Conservation (phyloP, 2,797 vertebrate species). For the Urocyon cinereoargenteus region DNA sequence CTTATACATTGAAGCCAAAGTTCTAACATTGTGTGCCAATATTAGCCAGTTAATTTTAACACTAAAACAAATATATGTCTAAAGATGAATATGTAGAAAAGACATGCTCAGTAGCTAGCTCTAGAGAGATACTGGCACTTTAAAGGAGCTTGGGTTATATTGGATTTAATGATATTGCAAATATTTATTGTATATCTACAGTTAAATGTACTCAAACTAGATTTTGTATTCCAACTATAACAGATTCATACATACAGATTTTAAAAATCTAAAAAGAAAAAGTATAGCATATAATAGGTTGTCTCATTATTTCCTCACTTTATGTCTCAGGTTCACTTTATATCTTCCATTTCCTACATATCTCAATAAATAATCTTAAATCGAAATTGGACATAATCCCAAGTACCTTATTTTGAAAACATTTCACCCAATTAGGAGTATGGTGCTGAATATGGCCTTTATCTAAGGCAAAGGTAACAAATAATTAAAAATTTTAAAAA, state of each 20-base stretch:
- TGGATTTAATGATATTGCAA: conserved; percentile 41
- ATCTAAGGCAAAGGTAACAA: conserved; percentile 2
- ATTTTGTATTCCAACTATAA: conserved; percentile 9
- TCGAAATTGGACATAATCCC: not conserved
- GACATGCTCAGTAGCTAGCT: not conserved
- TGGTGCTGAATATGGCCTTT: not conserved
- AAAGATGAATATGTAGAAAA: conserved; percentile 12
- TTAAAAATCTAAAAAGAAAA: not conserved
- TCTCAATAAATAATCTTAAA: conserved; percentile 40
- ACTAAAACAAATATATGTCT: not conserved
- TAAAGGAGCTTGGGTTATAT: not conserved
- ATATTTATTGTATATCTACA: conserved; percentile 33
- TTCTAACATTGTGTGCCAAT: not conserved
- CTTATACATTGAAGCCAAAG: not conserved
- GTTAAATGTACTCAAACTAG: not conserved
- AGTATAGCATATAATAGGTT: not conserved
- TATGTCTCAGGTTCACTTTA: not conserved
- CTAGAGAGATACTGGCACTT: conserved; percentile 1
- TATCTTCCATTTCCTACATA: conserved; percentile 18
- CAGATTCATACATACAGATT: not conserved
- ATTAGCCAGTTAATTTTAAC: conserved; percentile 32
- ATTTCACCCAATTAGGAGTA: not conserved
- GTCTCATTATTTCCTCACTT: conserved; percentile 57
- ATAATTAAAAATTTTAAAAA: conserved; percentile 21
- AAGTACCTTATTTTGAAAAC: conserved; percentile 47